These are phyloP conservation scores for Chiloscyllium plagiosum DNA, from an alignment of 2,113 vertebrate genomes.

Conservation along the genomic window DNA sequence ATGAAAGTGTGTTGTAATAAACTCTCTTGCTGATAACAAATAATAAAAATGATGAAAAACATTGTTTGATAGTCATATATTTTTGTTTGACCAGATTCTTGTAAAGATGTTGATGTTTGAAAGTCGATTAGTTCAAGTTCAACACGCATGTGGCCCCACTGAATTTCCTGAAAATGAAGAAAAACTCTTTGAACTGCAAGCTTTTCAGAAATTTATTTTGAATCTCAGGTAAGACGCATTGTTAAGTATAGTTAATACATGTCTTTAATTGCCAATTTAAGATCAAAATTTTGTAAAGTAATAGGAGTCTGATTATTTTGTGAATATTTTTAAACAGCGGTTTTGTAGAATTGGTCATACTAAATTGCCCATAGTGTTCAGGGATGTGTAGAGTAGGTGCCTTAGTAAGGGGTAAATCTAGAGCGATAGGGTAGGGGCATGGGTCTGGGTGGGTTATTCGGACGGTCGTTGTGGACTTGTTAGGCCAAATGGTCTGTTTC, in stretches of 20 bases:
- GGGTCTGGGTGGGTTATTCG: too few relatives aligned
- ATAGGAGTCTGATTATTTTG: not conserved
- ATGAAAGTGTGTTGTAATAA: not conserved
- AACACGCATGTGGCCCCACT: slow-evolving; percentile 13
- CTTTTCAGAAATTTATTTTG: slow-evolving; percentile 30
- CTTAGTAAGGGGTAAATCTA: too few relatives aligned
- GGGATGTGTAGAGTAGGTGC: too few relatives aligned
- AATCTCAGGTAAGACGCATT: not conserved
- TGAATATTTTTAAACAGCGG: not conserved
- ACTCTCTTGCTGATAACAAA: not conserved
- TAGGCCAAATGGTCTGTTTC: too few relatives aligned
- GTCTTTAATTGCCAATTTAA: not conserved
- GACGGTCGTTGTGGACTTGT: too few relatives aligned
- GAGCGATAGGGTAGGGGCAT: too few relatives aligned
- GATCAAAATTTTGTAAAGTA: not conserved
- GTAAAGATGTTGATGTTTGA: slow-evolving; percentile 23
- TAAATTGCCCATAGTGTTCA: not conserved
- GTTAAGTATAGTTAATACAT: not conserved
- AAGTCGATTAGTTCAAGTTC: slow-evolving; percentile 10
- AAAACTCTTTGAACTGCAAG: slow-evolving; percentile 14
- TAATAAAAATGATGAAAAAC: not conserved
- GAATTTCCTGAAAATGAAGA: slow-evolving; percentile 34
- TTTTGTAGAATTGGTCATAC: not conserved
- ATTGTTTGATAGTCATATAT: not conserved
- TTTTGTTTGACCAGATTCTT: not conserved